These are phyloP conservation scores for Spodoptera picta DNA, from an alignment of 2,888 invertebrate genomes.

Conservation along the genomic window DNA sequence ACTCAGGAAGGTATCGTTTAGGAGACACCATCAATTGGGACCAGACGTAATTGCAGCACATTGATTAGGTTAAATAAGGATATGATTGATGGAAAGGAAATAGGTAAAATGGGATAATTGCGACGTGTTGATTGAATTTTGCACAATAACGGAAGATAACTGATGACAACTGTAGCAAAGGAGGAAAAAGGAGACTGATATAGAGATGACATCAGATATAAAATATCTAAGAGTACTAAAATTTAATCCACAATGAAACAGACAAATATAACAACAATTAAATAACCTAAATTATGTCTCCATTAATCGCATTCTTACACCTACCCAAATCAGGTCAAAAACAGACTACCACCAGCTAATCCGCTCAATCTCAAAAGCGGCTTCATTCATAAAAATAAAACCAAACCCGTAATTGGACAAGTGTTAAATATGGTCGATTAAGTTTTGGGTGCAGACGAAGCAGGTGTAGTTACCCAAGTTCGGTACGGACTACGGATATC, in stretches of 20 bases:
- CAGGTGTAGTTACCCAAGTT: constrained; percentile 21
- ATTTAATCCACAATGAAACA: too few species aligned
- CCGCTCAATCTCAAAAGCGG: neutral
- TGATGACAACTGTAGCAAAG: too few species aligned
- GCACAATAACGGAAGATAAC: too few species aligned
- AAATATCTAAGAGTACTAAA: too few species aligned
- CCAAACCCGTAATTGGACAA: constrained; percentile 20
- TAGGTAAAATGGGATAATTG: constrained; percentile 1
- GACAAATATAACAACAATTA: too few species aligned
- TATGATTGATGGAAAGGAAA: constrained; percentile 28
- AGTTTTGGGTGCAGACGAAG: constrained; percentile 12
- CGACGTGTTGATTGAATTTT: too few species aligned
- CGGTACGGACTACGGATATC: constrained; percentile 59
- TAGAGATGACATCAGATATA: too few species aligned
- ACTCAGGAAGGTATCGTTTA: constrained; percentile 69
- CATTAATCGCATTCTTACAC: too few species aligned
- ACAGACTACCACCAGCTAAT: neutral
- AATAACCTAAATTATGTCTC: too few species aligned
- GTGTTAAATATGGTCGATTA: constrained; percentile 33
- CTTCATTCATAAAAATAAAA: constrained; percentile 1
- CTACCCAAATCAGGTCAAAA: neutral
- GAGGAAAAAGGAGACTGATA: neutral
- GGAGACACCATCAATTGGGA: constrained; percentile 64
- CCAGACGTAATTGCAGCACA: constrained; percentile 55
- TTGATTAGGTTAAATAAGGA: constrained; percentile 50